These are phyloP conservation scores for Enteromius afrohamiltoni DNA, from an alignment of 2,797 vertebrate species.

Conservation along the genomic window DNA sequence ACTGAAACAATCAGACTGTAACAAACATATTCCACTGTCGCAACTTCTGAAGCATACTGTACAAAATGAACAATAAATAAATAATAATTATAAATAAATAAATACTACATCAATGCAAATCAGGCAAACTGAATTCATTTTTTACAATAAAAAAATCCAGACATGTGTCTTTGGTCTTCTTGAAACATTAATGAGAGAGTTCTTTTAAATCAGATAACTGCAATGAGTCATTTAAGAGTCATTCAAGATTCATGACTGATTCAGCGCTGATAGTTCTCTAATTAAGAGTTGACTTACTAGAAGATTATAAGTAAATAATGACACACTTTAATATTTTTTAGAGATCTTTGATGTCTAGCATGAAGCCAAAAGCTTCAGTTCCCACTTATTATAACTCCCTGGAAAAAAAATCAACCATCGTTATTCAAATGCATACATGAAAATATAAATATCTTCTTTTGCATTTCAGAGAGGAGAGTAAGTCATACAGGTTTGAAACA, in stretches of 20 bases:
- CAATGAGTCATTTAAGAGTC: background rate
- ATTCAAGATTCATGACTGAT: background rate
- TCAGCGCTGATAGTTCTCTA: background rate
- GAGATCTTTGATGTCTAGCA: background rate
- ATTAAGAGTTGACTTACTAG: background rate
- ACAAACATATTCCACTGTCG: constrained; percentile 30
- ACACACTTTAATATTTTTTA: background rate
- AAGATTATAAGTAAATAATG: background rate
- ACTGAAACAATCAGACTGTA: constrained; percentile 13
- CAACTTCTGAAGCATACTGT: background rate
- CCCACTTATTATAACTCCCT: background rate
- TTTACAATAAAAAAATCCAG: background rate
- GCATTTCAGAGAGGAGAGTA: background rate
- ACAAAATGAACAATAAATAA: background rate
- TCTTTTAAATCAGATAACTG: background rate
- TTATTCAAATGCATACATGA: background rate
- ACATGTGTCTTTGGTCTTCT: background rate
- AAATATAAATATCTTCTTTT: background rate
- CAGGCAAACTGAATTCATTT: background rate
- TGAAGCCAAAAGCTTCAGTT: background rate
- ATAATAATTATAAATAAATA: background rate
- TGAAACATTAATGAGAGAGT: background rate
- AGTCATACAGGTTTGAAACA: background rate
- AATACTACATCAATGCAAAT: background rate
- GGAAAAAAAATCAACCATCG: background rate